These are phyloP conservation scores for Raja brachyura DNA, from an alignment of 2,113 vertebrate species.

Conservation along the genomic window DNA sequence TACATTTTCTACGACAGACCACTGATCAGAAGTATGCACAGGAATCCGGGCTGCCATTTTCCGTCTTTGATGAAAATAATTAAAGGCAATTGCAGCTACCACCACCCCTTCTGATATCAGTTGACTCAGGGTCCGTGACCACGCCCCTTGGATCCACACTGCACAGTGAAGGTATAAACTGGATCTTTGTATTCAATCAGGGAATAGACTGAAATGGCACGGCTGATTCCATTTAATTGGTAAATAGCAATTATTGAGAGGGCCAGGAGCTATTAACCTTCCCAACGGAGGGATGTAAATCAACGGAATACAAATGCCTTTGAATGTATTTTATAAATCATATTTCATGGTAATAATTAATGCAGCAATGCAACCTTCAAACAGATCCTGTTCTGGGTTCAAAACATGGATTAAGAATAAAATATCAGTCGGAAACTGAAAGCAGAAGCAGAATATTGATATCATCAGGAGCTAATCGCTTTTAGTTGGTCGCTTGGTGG, in stretches of 20 bases:
- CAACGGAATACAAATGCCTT: background rate
- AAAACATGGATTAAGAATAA: conserved; percentile 4
- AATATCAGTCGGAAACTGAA: background rate
- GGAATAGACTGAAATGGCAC: background rate
- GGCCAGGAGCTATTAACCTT: conserved; percentile 24
- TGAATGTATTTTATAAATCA: background rate
- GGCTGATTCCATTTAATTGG: conserved; percentile 13
- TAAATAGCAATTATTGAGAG: conserved; percentile 21
- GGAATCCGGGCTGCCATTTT: background rate
- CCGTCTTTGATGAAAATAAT: background rate
- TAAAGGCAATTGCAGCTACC: background rate
- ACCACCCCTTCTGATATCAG: too few relatives aligned
- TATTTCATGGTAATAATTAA: background rate
- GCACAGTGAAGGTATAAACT: background rate
- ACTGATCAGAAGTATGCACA: background rate
- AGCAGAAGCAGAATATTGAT: background rate
- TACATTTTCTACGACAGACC: background rate
- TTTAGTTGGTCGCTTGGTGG: background rate
- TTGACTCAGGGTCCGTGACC: background rate
- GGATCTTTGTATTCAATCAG: background rate
- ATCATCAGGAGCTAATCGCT: background rate
- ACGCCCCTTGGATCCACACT: background rate
- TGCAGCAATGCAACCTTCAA: background rate
- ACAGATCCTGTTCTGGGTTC: background rate
- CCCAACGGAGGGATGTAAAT: background rate